Evolutionary conservation across 2,797 vertebrate genomes (phyloP).

Genomic region (Botia almorhae): DNA sequence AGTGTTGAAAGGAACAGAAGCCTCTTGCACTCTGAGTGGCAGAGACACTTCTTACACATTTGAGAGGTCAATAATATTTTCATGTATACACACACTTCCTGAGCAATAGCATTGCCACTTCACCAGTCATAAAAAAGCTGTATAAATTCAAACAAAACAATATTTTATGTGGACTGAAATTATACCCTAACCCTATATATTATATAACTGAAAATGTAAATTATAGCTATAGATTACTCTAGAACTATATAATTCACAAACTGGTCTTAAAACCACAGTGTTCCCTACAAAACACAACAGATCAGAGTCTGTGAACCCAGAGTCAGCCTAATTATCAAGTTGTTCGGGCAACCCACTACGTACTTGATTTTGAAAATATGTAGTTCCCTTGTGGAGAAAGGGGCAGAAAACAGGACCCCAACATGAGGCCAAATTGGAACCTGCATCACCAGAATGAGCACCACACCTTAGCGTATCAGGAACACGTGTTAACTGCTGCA

Average conservation of each 20-base stretch:
- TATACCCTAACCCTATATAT: too few species aligned
- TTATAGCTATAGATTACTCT: too few species aligned
- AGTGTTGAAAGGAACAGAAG: constrained; percentile 34
- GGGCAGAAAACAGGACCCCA: background rate
- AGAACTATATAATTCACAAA: too few species aligned
- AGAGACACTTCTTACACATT: constrained; percentile 10
- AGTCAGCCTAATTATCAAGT: too few species aligned
- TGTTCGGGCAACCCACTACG: too few species aligned
- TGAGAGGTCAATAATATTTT: background rate
- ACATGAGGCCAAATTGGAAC: background rate
- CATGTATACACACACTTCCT: background rate
- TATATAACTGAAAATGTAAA: background rate
- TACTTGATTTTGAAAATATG: background rate
- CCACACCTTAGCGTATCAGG: background rate
- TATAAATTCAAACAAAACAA: constrained; percentile 1
- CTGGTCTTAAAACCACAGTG: too few species aligned
- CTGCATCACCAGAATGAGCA: background rate
- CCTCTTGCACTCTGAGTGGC: constrained; percentile 1
- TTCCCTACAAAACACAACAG: too few species aligned
- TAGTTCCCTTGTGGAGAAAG: background rate
- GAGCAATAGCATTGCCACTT: background rate
- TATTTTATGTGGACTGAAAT: background rate
- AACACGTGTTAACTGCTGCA: background rate
- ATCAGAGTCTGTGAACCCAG: too few species aligned
- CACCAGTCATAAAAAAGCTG: background rate